These are phyloP conservation scores for Lipophrys pholis DNA, from an alignment of 2,113 vertebrate genomes.

Conservation along the genomic window DNA sequence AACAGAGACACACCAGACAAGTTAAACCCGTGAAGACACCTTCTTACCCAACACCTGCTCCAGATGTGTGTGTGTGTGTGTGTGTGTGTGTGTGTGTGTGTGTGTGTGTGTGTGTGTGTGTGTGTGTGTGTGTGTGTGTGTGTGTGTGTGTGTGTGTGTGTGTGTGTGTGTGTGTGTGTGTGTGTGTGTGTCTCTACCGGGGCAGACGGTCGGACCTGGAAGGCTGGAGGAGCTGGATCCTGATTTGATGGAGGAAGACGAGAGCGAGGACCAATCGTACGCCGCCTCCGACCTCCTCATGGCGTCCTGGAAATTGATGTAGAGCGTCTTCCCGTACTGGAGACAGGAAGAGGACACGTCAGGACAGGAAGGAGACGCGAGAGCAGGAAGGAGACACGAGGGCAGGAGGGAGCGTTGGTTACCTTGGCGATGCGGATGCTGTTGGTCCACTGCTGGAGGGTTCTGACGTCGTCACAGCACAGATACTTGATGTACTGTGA, in stretches of 20 bases:
- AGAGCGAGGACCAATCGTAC: slow-evolving; percentile 97
- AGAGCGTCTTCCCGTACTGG: slow-evolving; percentile 97
- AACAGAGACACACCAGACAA: not conserved
- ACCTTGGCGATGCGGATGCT: slow-evolving; percentile 98
- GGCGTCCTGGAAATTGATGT: slow-evolving; percentile 95
- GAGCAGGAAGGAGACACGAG: too few relatives aligned
- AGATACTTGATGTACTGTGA: slow-evolving; percentile 99
- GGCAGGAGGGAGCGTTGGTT: too few relatives aligned
- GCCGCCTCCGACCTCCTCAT: slow-evolving; percentile 93
- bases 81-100: too few relatives aligned
- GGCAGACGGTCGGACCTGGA: slow-evolving; percentile 89
- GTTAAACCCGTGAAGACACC: not conserved
- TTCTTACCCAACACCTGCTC: too few relatives aligned
- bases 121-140: too few relatives aligned
- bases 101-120: too few relatives aligned
- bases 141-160: too few relatives aligned
- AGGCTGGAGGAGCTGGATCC: slow-evolving; percentile 98
- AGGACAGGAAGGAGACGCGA: too few relatives aligned
- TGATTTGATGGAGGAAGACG: slow-evolving; percentile 97
- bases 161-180: too few relatives aligned
- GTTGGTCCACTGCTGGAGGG: slow-evolving; percentile 96
- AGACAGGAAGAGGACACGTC: not conserved
- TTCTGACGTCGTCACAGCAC: slow-evolving; percentile 96
- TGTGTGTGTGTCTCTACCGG: too few relatives aligned
- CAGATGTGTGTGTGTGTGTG: too few relatives aligned